These are phyloP conservation scores for Mastacembelus armatus DNA, from an alignment of 2,797 vertebrate species.

Conservation along the genomic window DNA sequence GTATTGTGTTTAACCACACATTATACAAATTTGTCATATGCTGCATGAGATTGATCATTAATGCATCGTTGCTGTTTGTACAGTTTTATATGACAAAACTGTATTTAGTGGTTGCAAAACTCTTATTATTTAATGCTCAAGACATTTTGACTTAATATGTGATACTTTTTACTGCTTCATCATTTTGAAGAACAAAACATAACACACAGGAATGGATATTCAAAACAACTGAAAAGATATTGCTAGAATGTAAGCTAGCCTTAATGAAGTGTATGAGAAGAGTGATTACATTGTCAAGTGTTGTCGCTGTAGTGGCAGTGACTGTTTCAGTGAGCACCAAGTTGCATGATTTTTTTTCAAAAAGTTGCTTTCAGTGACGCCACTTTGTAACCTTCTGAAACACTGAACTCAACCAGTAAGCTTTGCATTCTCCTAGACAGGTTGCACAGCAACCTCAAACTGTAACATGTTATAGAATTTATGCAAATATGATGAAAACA, in stretches of 20 bases:
- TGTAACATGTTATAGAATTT: neutral
- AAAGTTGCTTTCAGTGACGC: conserved; percentile 5
- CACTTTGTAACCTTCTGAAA: conserved; percentile 9
- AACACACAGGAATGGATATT: neutral
- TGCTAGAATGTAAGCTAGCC: conserved; percentile 9
- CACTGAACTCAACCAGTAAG: no score
- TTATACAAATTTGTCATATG: conserved; percentile 20
- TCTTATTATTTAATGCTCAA: conserved; percentile 23
- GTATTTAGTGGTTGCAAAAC: conserved; percentile 14
- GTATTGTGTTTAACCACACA: neutral
- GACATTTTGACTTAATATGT: conserved; percentile 5
- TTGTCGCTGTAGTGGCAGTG: conserved; percentile 52
- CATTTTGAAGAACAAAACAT: conserved; percentile 7
- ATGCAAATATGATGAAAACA: neutral
- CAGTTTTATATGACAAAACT: conserved; percentile 19
- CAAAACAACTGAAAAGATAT: conserved; percentile 27
- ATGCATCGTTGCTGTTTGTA: conserved; percentile 27
- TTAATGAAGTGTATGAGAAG: neutral
- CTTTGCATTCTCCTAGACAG: neutral
- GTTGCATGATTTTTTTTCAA: conserved; percentile 16
- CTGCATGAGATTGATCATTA: conserved; percentile 12
- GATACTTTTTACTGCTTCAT: conserved; percentile 18
- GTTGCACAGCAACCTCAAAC: neutral
- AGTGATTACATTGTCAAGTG: conserved; percentile 8
- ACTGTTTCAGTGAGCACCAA: conserved; percentile 48